Conservation (phyloP, 2,888 invertebrate genomes). For the Hoplodrina blanda region DNA sequence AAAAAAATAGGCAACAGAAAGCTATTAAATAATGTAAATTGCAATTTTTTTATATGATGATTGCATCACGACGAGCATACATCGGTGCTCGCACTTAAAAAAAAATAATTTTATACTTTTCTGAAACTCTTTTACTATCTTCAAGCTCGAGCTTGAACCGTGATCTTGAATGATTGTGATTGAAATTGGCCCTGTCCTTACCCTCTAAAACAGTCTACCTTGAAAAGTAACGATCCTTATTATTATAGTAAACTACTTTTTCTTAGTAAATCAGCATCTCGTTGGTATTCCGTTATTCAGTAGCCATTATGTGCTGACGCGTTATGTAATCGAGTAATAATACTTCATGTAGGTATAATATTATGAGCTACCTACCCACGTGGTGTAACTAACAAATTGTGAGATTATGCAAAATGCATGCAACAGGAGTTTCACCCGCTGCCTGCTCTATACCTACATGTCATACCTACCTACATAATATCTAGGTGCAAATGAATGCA, state of each 20-base stretch:
- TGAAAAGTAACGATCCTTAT: no score
- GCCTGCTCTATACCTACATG: conserved; percentile 27
- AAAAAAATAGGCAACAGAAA: background rate
- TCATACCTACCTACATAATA: conserved; percentile 23
- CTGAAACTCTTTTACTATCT: background rate
- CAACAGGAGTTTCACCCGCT: conserved; percentile 68
- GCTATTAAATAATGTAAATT: background rate
- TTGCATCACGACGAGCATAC: background rate
- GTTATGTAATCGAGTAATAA: conserved; percentile 58
- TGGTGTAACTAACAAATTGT: conserved; percentile 71
- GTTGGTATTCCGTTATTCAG: conserved; percentile 39
- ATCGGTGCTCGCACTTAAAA: background rate
- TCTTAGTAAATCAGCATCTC: conserved; percentile 20
- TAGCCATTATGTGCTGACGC: conserved; percentile 23
- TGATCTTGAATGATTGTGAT: no score
- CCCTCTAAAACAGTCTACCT: no score
- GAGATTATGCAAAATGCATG: conserved; percentile 73
- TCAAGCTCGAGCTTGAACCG: background rate
- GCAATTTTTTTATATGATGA: background rate
- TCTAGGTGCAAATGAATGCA: conserved; percentile 66
- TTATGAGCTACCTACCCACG: conserved; percentile 63
- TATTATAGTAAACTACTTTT: background rate
- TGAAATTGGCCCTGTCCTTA: background rate
- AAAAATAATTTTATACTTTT: background rate
- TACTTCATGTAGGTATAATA: conserved; percentile 40